Conservation (phyloP, 2,797 vertebrate species). For the Manis crassicaudata region DNA sequence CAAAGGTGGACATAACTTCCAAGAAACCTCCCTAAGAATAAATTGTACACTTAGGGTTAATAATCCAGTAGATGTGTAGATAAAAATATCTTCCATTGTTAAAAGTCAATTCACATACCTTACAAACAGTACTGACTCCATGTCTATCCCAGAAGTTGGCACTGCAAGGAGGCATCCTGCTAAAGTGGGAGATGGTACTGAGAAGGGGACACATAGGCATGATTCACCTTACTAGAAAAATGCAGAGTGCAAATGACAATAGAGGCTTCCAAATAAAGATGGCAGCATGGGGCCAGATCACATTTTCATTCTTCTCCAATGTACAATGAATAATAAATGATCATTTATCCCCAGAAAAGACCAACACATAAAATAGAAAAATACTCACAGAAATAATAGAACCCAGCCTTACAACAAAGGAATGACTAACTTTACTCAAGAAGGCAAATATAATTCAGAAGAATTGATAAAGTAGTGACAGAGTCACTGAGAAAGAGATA, state of each 20-base stretch:
- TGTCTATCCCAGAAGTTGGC: not conserved
- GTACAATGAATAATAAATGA: too few relatives aligned
- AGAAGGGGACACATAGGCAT: not conserved
- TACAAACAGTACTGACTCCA: fast-evolving
- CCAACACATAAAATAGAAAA: not conserved
- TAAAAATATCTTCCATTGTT: not conserved
- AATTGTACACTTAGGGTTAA: not conserved
- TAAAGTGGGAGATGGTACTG: not conserved
- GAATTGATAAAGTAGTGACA: not conserved
- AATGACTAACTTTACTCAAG: not conserved
- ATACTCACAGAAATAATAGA: not conserved
- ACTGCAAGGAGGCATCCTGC: not conserved
- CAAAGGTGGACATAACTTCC: not conserved
- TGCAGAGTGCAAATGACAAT: not conserved
- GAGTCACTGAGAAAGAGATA: not conserved
- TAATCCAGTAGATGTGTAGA: fast-evolving
- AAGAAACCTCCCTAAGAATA: not conserved
- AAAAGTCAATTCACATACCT: conserved; percentile 24
- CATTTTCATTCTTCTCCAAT: not conserved
- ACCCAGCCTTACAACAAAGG: not conserved
- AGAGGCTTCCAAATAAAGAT: not conserved
- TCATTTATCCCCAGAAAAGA: not conserved
- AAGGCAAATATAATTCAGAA: not conserved
- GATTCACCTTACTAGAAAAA: not conserved
- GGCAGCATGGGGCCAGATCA: not conserved